A percentile compares a stretch with the other conserved stretches of the same genome.
Evolutionary conservation across 2,888 invertebrate species (phyloP).

Genomic region (Dicyrtoma fusca): DNA sequence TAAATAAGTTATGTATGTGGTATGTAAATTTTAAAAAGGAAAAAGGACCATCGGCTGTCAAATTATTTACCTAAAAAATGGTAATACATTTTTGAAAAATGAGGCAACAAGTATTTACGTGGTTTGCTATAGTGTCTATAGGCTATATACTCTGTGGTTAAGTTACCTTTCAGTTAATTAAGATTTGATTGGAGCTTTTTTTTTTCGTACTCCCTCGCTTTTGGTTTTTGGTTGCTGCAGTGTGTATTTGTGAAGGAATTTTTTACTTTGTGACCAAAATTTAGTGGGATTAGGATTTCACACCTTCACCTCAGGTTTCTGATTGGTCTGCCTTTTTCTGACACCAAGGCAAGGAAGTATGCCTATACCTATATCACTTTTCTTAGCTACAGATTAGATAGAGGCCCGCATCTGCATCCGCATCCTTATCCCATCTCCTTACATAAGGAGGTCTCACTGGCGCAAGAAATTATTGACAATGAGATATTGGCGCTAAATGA

Average conservation of each 20-base stretch:
- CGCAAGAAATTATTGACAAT: conserved; percentile 1
- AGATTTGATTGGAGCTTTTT: conserved; percentile 21
- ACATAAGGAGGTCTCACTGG: background rate
- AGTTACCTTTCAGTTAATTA: conserved; percentile 20
- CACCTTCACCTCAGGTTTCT: conserved; percentile 26
- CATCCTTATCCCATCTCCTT: background rate
- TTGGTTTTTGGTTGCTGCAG: background rate
- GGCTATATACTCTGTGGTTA: conserved; percentile 2
- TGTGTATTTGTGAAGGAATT: background rate
- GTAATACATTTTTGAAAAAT: no score
- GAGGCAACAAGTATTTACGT: no score
- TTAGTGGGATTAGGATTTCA: conserved; percentile 9
- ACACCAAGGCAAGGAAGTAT: conserved; percentile 5
- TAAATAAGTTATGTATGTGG: no score
- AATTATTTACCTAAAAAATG: no score
- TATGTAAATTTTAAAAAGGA: conserved; percentile 25
- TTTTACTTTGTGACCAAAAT: conserved; percentile 6
- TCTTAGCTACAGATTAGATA: background rate
- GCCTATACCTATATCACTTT: background rate
- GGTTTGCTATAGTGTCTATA: background rate
- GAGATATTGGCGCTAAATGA: conserved; percentile 19
- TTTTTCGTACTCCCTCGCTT: background rate
- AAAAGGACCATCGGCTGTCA: no score
- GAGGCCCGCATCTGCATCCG: no score
- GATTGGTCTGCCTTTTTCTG: conserved; percentile 12